Evolutionary conservation across 2,113 vertebrate genomes (phyloP).

Genomic region (Malurus melanocephalus): DNA sequence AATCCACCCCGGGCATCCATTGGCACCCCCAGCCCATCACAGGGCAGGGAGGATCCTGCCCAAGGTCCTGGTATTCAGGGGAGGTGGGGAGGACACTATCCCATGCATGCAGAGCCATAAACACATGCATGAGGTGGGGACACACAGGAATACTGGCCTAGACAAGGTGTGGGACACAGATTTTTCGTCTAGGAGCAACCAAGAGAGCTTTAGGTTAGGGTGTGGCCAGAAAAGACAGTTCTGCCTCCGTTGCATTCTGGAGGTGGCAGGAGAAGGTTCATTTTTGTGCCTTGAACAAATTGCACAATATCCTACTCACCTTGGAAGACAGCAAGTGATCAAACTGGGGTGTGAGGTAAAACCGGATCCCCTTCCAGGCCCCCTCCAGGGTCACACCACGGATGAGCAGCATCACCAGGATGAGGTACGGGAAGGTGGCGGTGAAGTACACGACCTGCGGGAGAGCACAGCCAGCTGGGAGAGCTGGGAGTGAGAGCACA

Average conservation of each 20-base stretch:
- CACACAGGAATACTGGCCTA: background rate
- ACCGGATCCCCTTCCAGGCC: slow-evolving; percentile 80
- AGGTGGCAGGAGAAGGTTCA: background rate
- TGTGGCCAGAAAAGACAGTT: background rate
- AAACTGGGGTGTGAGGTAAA: slow-evolving; percentile 82
- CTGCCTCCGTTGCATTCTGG: background rate
- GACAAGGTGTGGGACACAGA: background rate
- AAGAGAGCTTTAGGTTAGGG: background rate
- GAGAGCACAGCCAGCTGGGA: background rate
- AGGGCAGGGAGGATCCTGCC: background rate
- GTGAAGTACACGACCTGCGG: slow-evolving; percentile 81
- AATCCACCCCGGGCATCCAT: rapidly evolving
- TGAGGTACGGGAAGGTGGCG: slow-evolving; percentile 81
- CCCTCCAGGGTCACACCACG: slow-evolving; percentile 80
- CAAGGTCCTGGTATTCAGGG: background rate
- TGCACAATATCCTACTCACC: slow-evolving; percentile 39
- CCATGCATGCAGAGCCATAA: background rate
- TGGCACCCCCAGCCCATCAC: background rate
- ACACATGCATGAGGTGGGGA: rapidly evolving
- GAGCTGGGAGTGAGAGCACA: background rate
- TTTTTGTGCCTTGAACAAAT: background rate
- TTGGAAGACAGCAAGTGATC: slow-evolving; percentile 80
- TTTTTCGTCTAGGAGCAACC: background rate
- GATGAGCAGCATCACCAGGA: slow-evolving; percentile 79
- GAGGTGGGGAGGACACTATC: rapidly evolving